Conservation (phyloP, 2,797 vertebrate genomes). For the Esox lucius region DNA sequence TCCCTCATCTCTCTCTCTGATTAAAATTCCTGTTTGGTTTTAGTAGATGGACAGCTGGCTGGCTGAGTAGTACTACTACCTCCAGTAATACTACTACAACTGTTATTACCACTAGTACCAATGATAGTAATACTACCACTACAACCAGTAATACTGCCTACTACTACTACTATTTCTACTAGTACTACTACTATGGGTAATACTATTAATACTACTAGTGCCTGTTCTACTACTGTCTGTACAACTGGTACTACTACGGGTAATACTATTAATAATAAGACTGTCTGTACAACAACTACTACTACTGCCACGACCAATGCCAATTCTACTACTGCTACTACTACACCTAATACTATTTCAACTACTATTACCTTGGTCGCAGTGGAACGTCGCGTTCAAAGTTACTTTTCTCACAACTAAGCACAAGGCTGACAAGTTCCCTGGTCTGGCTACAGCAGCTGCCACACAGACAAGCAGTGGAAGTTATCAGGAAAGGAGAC, state of each 20-base stretch:
- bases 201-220: not conserved
- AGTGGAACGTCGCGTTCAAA: too few relatives aligned
- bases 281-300: not conserved
- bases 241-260: too few relatives aligned
- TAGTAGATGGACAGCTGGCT: slow-evolving; percentile 30
- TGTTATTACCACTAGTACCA: not conserved
- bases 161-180: not conserved
- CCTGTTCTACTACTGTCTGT: too few relatives aligned
- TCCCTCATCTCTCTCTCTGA: too few relatives aligned
- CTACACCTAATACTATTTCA: too few relatives aligned
- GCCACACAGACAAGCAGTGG: slow-evolving; percentile 27
- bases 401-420: too few relatives aligned
- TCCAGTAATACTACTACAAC: too few relatives aligned
- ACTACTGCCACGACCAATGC: too few relatives aligned
- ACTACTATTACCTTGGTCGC: too few relatives aligned
- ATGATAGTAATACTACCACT: not conserved
- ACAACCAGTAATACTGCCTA: not conserved
- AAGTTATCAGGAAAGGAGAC: slow-evolving; percentile 29
- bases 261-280: too few relatives aligned
- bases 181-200: not conserved
- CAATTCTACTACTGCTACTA: not conserved
- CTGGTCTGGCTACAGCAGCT: too few relatives aligned
- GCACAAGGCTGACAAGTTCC: too few relatives aligned
- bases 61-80: not conserved
- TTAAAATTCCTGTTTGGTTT: slow-evolving; percentile 45